Evolutionary conservation across 2,113 vertebrate genomes (phyloP).

Genomic region (Galeopterus variegatus): DNA sequence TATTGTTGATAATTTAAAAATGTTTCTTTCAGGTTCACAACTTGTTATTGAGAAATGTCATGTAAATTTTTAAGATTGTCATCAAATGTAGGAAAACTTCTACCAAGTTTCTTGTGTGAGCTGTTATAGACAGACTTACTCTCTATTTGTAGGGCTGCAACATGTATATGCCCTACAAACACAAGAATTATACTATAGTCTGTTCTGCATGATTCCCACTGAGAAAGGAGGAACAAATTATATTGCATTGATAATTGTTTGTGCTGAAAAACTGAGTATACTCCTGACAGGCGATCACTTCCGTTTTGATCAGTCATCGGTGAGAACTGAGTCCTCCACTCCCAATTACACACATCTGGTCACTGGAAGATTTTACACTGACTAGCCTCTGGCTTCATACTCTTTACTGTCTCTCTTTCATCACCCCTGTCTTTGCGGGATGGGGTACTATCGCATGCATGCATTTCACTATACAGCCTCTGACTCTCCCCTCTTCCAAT

Average conservation of each 20-base stretch:
- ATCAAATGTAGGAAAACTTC: slow-evolving; percentile 20
- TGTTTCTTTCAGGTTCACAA: background rate
- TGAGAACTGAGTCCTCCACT: background rate
- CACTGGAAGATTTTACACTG: background rate
- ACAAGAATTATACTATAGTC: background rate
- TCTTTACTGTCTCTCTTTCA: background rate
- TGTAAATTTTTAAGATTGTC: background rate
- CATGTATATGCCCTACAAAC: background rate
- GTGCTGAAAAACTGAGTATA: background rate
- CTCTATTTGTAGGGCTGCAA: background rate
- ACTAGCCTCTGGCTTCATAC: background rate
- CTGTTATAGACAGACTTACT: background rate
- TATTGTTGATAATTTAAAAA: background rate
- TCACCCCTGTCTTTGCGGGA: too few relatives aligned
- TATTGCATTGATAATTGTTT: background rate
- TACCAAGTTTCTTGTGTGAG: background rate
- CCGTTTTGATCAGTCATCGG: background rate
- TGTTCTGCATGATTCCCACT: background rate
- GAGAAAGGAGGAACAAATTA: background rate
- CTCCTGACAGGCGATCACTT: background rate
- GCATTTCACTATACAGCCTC: background rate
- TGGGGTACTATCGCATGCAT: rapidly evolving
- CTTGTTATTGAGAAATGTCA: background rate
- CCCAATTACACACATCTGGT: background rate
- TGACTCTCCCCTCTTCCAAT: background rate